Evolutionary conservation across 2,888 invertebrate genomes (phyloP).

Genomic region (Lasius platythorax): DNA sequence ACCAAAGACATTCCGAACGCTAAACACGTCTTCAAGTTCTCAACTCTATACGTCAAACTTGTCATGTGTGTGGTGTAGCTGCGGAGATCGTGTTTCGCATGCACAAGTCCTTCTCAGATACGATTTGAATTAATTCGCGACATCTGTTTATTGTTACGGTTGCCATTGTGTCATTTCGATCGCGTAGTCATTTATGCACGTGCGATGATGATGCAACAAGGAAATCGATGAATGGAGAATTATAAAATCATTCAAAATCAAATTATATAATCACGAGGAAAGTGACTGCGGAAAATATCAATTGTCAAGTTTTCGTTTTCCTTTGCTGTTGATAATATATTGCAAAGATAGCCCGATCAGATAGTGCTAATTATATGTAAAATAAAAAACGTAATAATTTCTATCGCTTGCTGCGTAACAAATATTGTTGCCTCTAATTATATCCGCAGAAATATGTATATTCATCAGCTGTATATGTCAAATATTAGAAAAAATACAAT

Average conservation of each 20-base stretch:
- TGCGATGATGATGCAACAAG: conserved; percentile 29
- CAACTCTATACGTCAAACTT: background rate
- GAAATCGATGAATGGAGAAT: conserved; percentile 6
- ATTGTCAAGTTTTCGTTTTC: background rate
- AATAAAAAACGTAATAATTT: background rate
- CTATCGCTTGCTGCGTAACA: background rate
- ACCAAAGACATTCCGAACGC: background rate
- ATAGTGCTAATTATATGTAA: background rate
- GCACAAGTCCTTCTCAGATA: conserved; percentile 3
- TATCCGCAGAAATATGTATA: background rate
- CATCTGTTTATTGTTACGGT: conserved; percentile 34
- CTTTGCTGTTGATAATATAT: background rate
- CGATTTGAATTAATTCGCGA: conserved; percentile 40
- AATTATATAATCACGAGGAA: background rate
- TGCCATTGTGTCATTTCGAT: conserved; percentile 40
- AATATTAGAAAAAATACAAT: background rate
- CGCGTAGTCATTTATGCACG: background rate
- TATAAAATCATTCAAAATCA: background rate
- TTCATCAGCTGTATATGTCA: background rate
- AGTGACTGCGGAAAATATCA: background rate
- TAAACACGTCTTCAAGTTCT: conserved; percentile 12
- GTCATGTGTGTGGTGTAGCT: background rate
- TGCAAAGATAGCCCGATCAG: background rate
- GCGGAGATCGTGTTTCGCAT: conserved; percentile 31
- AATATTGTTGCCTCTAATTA: background rate